phyloP scores from a whole-genome alignment of 2,797 vertebrate species.

The Zalophus californianus region DNA sequence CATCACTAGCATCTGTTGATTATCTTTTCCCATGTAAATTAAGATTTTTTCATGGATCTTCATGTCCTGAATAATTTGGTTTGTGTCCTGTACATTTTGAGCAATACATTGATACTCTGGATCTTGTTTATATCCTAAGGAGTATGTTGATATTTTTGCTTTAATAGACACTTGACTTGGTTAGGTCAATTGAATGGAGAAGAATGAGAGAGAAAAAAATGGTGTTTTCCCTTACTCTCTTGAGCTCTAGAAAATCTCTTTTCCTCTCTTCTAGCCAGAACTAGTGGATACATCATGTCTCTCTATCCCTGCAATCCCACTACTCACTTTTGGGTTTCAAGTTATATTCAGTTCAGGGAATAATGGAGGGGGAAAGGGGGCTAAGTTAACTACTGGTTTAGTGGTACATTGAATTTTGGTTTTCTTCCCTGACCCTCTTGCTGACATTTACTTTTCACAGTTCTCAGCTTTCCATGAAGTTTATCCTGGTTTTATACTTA shows the following conservation, averaged over 20 bases:
- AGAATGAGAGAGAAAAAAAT: not conserved
- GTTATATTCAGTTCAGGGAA: not conserved
- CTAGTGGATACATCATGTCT: not conserved
- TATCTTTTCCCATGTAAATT: not conserved
- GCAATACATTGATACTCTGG: not conserved
- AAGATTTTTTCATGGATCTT: not conserved
- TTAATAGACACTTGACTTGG: not conserved
- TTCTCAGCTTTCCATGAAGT: not conserved
- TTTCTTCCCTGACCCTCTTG: not conserved
- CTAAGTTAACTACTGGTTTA: not conserved
- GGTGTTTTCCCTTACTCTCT: not conserved
- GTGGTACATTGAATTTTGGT: not conserved
- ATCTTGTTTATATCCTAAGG: not conserved
- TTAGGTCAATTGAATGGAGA: not conserved
- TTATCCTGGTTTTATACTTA: not conserved
- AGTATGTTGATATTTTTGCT: not conserved
- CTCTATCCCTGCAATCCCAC: not conserved
- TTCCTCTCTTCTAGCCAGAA: not conserved
- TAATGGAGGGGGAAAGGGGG: not conserved
- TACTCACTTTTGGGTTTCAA: not conserved
- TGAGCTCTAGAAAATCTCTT: not conserved
- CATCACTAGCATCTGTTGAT: not conserved
- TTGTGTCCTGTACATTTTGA: not conserved
- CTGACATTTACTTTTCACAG: not conserved
- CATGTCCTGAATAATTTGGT: not conserved